Evolutionary conservation across 2,113 vertebrate species (phyloP).

Genomic region (Mustela lutreola): DNA sequence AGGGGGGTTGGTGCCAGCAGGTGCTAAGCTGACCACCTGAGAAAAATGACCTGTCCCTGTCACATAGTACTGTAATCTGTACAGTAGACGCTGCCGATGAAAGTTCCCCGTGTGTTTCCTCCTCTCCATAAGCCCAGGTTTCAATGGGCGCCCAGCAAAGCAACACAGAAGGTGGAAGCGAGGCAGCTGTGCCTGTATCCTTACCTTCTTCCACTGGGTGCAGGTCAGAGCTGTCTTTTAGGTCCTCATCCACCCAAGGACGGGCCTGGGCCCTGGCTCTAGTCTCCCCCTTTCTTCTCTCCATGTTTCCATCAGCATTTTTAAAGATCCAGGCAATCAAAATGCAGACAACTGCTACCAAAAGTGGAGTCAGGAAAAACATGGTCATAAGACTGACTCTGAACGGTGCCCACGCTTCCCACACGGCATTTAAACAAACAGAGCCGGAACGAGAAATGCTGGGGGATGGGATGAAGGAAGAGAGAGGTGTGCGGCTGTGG

Average conservation of each 20-base stretch:
- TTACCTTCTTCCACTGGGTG: constrained; percentile 87
- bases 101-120: not conserved
- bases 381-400: constrained; percentile 78
- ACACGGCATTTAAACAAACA: not conserved
- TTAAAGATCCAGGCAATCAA: constrained; percentile 89
- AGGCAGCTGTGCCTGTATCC: not conserved
- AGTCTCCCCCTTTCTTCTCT: not conserved
- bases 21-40: not conserved
- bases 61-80: not conserved
- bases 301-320: constrained; percentile 66
- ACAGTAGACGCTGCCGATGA: not conserved
- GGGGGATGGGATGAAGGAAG: not conserved
- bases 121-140: accelerated
- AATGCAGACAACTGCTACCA: constrained; percentile 91
- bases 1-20: not conserved
- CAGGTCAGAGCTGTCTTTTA: constrained; percentile 90
- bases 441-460: not conserved
- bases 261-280: constrained; percentile 53
- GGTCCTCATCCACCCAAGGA: constrained; percentile 93
- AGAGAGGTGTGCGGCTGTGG: not conserved
- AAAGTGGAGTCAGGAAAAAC: constrained; percentile 92
- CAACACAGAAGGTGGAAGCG: accelerated
- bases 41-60: not conserved
- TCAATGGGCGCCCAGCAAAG: accelerated
- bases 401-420: accelerated